Evolutionary conservation across 2,113 vertebrate species (phyloP).

Genomic region (Tragelaphus imberbis): DNA sequence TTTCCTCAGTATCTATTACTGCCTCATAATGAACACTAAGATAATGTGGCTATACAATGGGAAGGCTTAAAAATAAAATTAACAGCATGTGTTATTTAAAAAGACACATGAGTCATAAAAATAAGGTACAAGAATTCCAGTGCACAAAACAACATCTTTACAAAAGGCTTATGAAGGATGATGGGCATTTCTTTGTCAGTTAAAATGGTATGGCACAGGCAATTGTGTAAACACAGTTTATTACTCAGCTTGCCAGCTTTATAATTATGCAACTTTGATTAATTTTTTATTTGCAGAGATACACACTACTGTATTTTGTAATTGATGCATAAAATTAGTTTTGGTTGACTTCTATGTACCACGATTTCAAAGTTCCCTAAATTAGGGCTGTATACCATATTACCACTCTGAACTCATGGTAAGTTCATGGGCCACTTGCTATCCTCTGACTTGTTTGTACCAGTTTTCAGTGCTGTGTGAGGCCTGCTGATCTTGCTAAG

Average conservation of each 20-base stretch:
- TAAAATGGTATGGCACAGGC: neutral
- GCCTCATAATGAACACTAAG: neutral
- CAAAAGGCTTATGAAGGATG: neutral
- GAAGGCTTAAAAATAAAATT: conserved; percentile 16
- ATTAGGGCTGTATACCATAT: neutral
- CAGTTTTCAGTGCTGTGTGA: neutral
- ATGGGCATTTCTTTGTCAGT: neutral
- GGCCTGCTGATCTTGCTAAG: neutral
- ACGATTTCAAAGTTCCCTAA: neutral
- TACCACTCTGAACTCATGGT: neutral
- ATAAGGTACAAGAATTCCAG: neutral
- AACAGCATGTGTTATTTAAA: neutral
- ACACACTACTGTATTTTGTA: neutral
- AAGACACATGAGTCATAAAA: neutral
- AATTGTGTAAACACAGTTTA: neutral
- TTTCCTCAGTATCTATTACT: neutral
- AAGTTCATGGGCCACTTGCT: neutral
- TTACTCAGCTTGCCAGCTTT: conserved; percentile 28
- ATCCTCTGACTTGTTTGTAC: neutral
- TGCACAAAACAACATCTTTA: neutral
- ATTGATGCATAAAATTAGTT: neutral
- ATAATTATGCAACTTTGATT: neutral
- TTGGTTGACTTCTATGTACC: neutral
- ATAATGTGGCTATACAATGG: neutral
- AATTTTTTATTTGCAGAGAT: neutral